Evolutionary conservation across 2,888 invertebrate genomes (phyloP).

Genomic region (Catocala fraxini): DNA sequence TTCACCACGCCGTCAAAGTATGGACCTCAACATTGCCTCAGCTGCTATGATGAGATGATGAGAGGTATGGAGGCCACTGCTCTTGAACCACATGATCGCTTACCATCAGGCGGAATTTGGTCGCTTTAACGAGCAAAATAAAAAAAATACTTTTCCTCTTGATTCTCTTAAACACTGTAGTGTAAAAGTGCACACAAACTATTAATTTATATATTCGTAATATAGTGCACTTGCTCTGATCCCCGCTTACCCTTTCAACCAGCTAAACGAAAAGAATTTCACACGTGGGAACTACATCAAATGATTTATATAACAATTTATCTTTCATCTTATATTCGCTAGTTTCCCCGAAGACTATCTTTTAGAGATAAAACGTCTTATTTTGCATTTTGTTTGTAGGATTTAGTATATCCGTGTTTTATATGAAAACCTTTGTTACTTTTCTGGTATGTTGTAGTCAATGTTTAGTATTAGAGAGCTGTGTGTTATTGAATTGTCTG

Average conservation of each 20-base stretch:
- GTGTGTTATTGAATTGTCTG: too few relatives aligned
- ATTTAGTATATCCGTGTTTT: slow-evolving; percentile 9
- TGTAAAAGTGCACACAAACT: not conserved
- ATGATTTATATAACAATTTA: slow-evolving; percentile 16
- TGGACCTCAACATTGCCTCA: too few relatives aligned
- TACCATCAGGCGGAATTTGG: too few relatives aligned
- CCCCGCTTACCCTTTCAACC: slow-evolving; percentile 3
- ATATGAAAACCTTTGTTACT: not conserved
- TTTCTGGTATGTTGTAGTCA: too few relatives aligned
- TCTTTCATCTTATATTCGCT: slow-evolving; percentile 16
- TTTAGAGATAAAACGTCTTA: slow-evolving; percentile 18
- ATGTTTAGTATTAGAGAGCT: too few relatives aligned
- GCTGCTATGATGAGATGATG: too few relatives aligned
- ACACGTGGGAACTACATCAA: slow-evolving; percentile 11
- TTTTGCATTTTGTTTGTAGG: slow-evolving; percentile 10
- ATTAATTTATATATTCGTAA: slow-evolving; percentile 2
- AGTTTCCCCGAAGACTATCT: slow-evolving; percentile 14
- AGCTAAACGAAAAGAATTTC: slow-evolving; percentile 1
- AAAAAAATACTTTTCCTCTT: too few relatives aligned
- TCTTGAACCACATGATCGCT: too few relatives aligned
- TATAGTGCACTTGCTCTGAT: slow-evolving; percentile 1
- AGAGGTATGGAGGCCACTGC: too few relatives aligned
- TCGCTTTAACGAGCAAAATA: too few relatives aligned
- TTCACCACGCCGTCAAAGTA: too few relatives aligned
- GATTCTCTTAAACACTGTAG: too few relatives aligned